These are phyloP conservation scores for Molossus molossus DNA, from an alignment of 2,797 vertebrate species.

Conservation along the genomic window DNA sequence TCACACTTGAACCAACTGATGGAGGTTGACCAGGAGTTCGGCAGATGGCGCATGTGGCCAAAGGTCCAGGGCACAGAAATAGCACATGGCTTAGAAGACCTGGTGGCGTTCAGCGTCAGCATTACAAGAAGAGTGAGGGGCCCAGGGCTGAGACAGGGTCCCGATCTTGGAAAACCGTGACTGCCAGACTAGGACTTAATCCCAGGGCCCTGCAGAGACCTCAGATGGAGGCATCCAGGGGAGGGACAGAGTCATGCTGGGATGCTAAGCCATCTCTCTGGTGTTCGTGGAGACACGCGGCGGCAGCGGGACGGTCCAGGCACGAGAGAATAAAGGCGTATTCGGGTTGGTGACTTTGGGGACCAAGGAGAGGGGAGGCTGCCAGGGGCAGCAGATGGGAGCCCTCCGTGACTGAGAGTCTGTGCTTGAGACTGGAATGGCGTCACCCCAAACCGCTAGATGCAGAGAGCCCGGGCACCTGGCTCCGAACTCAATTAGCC, in stretches of 20 bases:
- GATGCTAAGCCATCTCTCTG: fast-evolving
- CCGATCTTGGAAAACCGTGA: background rate
- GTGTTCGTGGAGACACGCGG: fast-evolving
- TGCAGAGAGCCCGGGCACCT: background rate
- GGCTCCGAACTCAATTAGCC: background rate
- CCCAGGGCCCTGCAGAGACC: fast-evolving
- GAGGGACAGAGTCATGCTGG: fast-evolving
- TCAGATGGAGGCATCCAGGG: fast-evolving
- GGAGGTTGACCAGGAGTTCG: background rate
- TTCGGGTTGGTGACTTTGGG: fast-evolving
- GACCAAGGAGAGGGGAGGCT: too few relatives aligned
- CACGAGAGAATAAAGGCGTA: background rate
- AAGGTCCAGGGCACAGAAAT: background rate
- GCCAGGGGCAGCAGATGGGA: too few relatives aligned
- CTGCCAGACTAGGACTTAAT: background rate
- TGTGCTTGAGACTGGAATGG: fast-evolving
- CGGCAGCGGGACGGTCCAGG: background rate
- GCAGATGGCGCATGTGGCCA: fast-evolving
- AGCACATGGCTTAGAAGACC: fast-evolving
- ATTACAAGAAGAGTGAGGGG: fast-evolving
- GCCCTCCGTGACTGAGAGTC: fast-evolving
- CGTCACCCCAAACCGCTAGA: fast-evolving
- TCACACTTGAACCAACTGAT: background rate
- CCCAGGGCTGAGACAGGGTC: background rate
- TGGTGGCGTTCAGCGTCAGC: fast-evolving